A percentile compares a stretch with the other conserved stretches of the same genome.
These are phyloP conservation scores for Alexandromys fortis DNA, from an alignment of 2,113 vertebrate genomes.

Conservation along the genomic window DNA sequence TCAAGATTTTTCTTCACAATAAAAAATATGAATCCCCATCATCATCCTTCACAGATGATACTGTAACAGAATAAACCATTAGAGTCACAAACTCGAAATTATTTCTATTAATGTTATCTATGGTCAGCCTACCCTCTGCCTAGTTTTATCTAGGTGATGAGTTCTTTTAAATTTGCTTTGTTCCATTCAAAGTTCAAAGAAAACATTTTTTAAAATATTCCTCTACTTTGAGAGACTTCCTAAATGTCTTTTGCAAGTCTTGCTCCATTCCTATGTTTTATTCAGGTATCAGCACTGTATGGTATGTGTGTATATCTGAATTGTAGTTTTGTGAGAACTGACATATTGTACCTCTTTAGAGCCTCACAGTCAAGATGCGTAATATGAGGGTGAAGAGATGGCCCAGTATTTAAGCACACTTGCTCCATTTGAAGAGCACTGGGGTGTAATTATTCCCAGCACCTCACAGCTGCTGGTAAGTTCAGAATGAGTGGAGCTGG, in stretches of 20 bases:
- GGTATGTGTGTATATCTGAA: no score
- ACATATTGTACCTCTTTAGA: no score
- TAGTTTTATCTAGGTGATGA: not conserved
- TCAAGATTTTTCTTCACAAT: not conserved
- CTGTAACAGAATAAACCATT: not conserved
- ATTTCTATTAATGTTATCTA: not conserved
- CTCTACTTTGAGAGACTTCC: not conserved
- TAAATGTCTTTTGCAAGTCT: not conserved
- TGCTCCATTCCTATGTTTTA: not conserved
- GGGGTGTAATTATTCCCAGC: no score
- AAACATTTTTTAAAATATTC: not conserved
- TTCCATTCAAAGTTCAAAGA: not conserved
- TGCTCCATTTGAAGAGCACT: not conserved
- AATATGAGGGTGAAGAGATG: not conserved
- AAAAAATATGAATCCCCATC: not conserved
- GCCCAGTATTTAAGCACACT: not conserved
- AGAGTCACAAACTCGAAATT: not conserved
- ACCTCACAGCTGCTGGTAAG: not conserved
- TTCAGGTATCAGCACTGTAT: not conserved
- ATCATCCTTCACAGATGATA: not conserved
- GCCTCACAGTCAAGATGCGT: not conserved
- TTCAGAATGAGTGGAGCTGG: no score
- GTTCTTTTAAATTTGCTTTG: not conserved
- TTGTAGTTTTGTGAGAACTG: not conserved
- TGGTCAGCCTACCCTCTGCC: accelerated